phyloP scores from a whole-genome alignment of 2,113 vertebrate species.

The Neogale vison region DNA sequence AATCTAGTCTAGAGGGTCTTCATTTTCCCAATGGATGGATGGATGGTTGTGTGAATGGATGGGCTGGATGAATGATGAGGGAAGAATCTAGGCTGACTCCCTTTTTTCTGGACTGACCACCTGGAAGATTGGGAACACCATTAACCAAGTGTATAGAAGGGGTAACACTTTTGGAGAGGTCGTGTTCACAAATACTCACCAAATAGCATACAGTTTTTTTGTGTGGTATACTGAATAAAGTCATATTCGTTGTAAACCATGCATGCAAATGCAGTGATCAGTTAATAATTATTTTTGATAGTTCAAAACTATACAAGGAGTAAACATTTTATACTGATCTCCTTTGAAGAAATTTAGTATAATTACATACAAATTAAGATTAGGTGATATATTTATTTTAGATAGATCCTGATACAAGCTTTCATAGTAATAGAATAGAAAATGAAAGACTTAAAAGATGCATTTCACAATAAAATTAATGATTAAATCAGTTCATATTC shows the following conservation, averaged over 20 bases:
- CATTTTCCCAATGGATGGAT: background rate
- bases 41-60: background rate
- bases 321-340: background rate
- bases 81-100: background rate
- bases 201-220: background rate
- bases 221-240: background rate
- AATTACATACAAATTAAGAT: slow-evolving; percentile 9
- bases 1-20: background rate
- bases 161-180: background rate
- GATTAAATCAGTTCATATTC: background rate
- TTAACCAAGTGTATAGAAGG: background rate
- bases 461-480: background rate
- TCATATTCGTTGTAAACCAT: background rate
- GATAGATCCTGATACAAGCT: background rate
- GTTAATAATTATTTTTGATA: slow-evolving; percentile 30
- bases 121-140: background rate
- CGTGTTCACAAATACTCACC: background rate
- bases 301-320: background rate
- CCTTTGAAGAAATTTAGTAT: background rate
- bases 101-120: background rate
- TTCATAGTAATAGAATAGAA: background rate
- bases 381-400: slow-evolving; percentile 11
- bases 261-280: background rate
- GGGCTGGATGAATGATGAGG: background rate
- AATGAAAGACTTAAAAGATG: background rate